These are phyloP conservation scores for Cepaea hortensis DNA, from an alignment of 2,888 invertebrate genomes.

Conservation along the genomic window DNA sequence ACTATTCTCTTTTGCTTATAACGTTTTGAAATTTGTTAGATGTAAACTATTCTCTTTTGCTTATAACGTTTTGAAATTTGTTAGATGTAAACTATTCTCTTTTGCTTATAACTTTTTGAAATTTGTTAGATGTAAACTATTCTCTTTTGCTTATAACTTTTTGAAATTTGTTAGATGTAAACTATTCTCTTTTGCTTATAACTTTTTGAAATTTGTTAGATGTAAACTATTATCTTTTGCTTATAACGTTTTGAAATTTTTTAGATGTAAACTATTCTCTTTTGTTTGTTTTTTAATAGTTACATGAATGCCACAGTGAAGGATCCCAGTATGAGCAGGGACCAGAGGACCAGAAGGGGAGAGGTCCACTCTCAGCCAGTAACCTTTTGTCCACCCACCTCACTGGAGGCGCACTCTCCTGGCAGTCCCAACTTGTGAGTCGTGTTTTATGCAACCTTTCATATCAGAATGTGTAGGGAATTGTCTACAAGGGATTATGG, in stretches of 20 bases:
- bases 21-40: too few species aligned
- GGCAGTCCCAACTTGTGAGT: slow-evolving; percentile 18
- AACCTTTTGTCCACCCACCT: not conserved
- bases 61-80: too few species aligned
- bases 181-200: too few species aligned
- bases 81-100: too few species aligned
- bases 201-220: too few species aligned
- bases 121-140: too few species aligned
- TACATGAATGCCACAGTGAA: slow-evolving; percentile 29
- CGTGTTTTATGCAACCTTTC: too few species aligned
- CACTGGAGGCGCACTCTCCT: not conserved
- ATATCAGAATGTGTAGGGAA: too few species aligned
- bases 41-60: too few species aligned
- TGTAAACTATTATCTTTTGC: not conserved
- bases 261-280: not conserved
- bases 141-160: not conserved
- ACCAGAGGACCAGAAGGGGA: not conserved
- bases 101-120: not conserved
- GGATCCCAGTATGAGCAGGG: not conserved
- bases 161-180: too few species aligned
- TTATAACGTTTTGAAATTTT: not conserved
- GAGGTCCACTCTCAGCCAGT: not conserved
- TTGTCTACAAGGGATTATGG: too few species aligned
- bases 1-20: too few species aligned
- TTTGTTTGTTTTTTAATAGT: not conserved